phyloP scores from a whole-genome alignment of 2,113 vertebrate species.

The Bos taurus region DNA sequence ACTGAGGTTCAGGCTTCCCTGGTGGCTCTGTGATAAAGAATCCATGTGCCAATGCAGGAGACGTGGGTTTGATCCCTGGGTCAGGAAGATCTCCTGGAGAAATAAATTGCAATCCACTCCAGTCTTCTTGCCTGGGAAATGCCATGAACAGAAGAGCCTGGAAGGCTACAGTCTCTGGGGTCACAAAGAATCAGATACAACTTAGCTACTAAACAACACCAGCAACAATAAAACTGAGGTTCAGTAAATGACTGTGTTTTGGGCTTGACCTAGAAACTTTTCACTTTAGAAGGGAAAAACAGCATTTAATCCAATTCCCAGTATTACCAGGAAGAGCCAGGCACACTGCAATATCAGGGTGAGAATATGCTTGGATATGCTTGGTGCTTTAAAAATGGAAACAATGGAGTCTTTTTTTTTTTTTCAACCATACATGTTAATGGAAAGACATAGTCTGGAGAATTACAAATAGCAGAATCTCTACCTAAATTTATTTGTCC shows the following conservation, averaged over 20 bases:
- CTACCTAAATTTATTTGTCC: neutral
- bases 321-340: neutral
- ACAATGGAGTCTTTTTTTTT: neutral
- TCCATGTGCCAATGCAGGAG: neutral
- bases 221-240: neutral
- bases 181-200: neutral
- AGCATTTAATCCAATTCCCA: neutral
- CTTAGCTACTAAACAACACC: neutral
- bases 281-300: neutral
- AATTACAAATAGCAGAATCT: constrained; percentile 12
- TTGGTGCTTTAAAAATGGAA: constrained; percentile 5
- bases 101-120: neutral
- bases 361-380: neutral
- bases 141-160: neutral
- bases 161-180: neutral
- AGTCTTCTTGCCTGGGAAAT: neutral
- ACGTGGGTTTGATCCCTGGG: neutral
- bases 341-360: neutral
- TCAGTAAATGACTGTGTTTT: neutral
- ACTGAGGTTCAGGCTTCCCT: neutral
- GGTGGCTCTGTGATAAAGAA: neutral
- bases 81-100: neutral
- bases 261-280: neutral
- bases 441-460: neutral
- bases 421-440: neutral